Conservation (phyloP, 2,113 vertebrate genomes). For the Periophthalmodon schlosseri region DNA sequence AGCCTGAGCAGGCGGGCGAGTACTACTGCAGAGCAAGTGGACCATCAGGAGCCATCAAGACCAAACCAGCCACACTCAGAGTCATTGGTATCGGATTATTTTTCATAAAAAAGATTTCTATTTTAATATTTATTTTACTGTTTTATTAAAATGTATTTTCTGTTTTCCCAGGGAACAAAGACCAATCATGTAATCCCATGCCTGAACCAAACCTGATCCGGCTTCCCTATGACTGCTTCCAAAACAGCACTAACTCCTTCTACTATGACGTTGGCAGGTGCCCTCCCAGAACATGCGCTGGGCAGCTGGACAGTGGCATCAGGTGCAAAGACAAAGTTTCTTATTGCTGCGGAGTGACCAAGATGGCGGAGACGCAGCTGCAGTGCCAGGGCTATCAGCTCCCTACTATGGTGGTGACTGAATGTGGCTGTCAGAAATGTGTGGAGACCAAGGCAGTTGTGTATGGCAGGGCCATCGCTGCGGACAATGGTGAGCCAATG, state of each 20-base stretch:
- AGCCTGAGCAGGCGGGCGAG: constrained; percentile 82
- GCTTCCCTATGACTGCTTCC: constrained; percentile 92
- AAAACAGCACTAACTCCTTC: constrained; percentile 87
- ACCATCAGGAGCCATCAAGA: constrained; percentile 84
- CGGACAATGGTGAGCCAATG: constrained; percentile 91
- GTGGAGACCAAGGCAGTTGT: constrained; percentile 85
- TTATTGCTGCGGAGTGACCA: constrained; percentile 90
- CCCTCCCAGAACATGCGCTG: constrained; percentile 80
- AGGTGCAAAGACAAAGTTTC: constrained; percentile 86
- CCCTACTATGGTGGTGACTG: constrained; percentile 83
- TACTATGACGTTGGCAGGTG: constrained; percentile 92
- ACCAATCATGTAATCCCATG: constrained; percentile 81
- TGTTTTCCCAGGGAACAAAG: constrained; percentile 76
- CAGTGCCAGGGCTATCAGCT: constrained; percentile 85
- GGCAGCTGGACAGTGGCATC: constrained; percentile 85
- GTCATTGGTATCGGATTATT: constrained; percentile 82
- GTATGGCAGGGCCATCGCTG: constrained; percentile 86
- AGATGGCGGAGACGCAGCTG: constrained; percentile 84
- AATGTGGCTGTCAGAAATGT: constrained; percentile 91
- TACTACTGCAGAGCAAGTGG: constrained; percentile 93
- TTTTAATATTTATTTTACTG: background rate
- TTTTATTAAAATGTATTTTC: constrained; percentile 14
- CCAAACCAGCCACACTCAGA: constrained; percentile 81
- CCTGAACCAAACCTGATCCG: constrained; percentile 87
- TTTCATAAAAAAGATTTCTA: background rate